Conservation (phyloP, 30 jellyfish, hydroid and myxozoan species). For the Clytia hemisphaerica region DNA sequence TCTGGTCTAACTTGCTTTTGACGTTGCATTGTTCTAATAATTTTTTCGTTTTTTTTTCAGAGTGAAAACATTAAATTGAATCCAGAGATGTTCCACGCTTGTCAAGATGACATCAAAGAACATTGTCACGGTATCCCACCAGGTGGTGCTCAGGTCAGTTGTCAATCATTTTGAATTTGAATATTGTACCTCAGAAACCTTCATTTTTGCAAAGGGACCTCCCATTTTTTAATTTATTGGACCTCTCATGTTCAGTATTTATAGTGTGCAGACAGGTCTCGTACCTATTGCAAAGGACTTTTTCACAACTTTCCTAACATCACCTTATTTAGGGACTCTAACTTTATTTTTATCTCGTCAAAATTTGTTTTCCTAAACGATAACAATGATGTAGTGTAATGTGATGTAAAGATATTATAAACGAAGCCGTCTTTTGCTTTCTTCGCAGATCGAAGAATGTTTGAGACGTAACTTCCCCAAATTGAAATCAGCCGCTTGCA, state of each 20-base stretch:
- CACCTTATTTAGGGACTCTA: too few species aligned
- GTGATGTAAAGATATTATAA: neutral
- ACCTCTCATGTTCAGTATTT: too few species aligned
- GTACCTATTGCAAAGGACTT: too few species aligned
- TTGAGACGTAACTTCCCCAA: slow-evolving; percentile 36
- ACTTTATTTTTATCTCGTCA: neutral
- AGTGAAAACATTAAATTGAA: slow-evolving; percentile 69
- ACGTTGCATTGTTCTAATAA: too few species aligned
- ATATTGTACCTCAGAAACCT: too few species aligned
- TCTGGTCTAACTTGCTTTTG: neutral
- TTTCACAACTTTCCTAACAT: too few species aligned
- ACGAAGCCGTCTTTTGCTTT: too few species aligned
- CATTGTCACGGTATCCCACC: slow-evolving; percentile 41
- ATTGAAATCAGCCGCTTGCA: slow-evolving; percentile 28
- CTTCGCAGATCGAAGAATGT: slow-evolving; percentile 73
- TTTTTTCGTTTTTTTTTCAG: slow-evolving; percentile 38
- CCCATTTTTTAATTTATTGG: too few species aligned
- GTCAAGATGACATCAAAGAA: slow-evolving; percentile 49
- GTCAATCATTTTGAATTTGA: too few species aligned
- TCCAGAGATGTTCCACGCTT: slow-evolving; percentile 54
- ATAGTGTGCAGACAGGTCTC: too few species aligned
- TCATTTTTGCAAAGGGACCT: too few species aligned
- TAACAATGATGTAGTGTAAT: neutral
- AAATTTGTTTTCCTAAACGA: neutral
- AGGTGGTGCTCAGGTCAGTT: slow-evolving; percentile 62